Evolutionary conservation across 1,140 invertebrate species (phyloP), one percentile per base, ranked within the genome.

Genomic region (Thalassaphorura encarpata): DNA sequence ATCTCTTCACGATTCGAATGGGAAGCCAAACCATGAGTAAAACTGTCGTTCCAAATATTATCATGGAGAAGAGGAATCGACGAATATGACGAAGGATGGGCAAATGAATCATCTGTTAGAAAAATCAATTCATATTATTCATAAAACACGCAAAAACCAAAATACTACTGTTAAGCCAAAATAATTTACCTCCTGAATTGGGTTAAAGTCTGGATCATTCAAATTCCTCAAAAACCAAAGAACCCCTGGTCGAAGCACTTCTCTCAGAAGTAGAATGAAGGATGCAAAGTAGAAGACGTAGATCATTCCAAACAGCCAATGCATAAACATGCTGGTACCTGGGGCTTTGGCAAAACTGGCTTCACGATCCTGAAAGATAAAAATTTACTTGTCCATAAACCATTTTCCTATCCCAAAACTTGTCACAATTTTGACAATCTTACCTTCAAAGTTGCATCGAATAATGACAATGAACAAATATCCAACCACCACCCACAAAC

Each of bases 251-350:
- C 94, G 75, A 6, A 99, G 69, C 2, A 98, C 89, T 75, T 99
- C 96, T 43, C 95, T 75, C 2, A 98, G 71, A 1, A 97, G 73
- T 1, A 97, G 76, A 33, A 98, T 90, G 69, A 98, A 98, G 0
- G 93, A 97, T 8, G 95, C 96, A 70, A 98, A 98, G 73, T 99
- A 99, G 72, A 99, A 99, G 16, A 99, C 92, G 71, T 97, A 99
- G 1, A 99, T 84, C 92, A 98, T 97, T 50, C 95, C 95, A n/a
- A 95, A 87, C 11, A 98, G 78, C 96, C 96, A 99, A 72, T 99
- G 95, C 48, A 98, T 85, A 68, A 99, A 99, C 78, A 97, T 90
- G 0, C 89, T 94, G 0, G 94, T 97, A 40, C 91, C 91, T 0
- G 96, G 95, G 0, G 90, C 85, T 1, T 83, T 76, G 60, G 83